A percentile compares a stretch with the other conserved stretches of the same genome.
phyloP scores from a whole-genome alignment of 2,888 invertebrate species.

The Thysanoteuthis rhombus region DNA sequence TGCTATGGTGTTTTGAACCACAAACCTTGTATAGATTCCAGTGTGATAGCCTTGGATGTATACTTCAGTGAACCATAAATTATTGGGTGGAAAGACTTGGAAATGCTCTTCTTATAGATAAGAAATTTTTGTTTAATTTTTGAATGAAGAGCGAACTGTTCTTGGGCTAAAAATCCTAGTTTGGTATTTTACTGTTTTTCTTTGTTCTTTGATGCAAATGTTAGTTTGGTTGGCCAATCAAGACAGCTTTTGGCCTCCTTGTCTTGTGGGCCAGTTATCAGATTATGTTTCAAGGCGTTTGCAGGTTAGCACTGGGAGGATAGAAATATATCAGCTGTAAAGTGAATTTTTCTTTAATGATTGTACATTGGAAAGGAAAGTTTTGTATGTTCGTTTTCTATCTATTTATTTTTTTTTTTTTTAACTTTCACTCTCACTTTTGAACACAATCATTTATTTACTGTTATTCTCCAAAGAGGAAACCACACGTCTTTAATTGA shows the following conservation, averaged over 20 bases:
- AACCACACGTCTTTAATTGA: background rate
- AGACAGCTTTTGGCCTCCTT: background rate
- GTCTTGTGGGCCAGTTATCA: constrained; percentile 12
- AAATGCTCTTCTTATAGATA: background rate
- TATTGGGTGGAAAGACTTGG: background rate
- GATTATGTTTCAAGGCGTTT: background rate
- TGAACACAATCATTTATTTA: background rate
- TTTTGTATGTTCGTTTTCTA: background rate
- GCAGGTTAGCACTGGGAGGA: background rate
- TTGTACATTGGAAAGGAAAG: background rate
- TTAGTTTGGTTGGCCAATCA: background rate
- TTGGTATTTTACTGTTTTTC: background rate
- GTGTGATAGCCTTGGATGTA: background rate
- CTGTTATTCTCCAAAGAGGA: background rate
- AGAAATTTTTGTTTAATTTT: background rate
- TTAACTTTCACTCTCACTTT: background rate
- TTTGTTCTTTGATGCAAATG: background rate
- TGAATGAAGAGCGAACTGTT: background rate
- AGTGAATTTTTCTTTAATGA: background rate
- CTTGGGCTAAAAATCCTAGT: background rate
- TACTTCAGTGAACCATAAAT: background rate
- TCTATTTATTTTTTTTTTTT: background rate
- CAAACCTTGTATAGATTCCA: background rate
- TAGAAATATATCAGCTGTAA: background rate
- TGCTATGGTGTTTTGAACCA: background rate